These are phyloP conservation scores for Loxodonta africana DNA, from an alignment of 2,113 vertebrate genomes.

Conservation along the genomic window DNA sequence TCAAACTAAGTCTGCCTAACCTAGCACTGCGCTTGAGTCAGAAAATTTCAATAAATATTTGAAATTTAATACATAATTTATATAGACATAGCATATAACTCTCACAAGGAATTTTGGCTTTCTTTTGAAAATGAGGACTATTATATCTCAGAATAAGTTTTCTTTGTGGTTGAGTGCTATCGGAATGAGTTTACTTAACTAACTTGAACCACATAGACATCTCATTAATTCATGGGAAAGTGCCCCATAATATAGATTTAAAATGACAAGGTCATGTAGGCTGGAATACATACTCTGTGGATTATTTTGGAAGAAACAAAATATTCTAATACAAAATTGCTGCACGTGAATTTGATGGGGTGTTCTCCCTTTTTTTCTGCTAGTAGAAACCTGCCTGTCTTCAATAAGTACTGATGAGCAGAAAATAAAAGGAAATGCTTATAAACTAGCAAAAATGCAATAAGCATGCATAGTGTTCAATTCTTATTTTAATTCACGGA, in stretches of 20 bases:
- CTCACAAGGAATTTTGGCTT: not conserved
- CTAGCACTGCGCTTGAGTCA: not conserved
- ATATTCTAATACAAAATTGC: conserved; percentile 15
- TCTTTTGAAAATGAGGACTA: not conserved
- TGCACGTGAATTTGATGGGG: not conserved
- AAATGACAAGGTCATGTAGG: not conserved
- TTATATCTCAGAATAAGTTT: not conserved
- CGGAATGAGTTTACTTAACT: conserved; percentile 34
- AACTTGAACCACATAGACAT: not conserved
- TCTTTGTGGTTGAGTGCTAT: not conserved
- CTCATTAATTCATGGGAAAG: not conserved
- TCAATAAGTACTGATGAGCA: conserved; percentile 8
- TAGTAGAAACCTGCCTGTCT: conserved; percentile 24
- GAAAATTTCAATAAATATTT: conserved; percentile 9
- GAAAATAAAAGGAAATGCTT: conserved; percentile 51
- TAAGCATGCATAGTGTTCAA: conserved; percentile 23
- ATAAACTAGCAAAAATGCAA: conserved; percentile 51
- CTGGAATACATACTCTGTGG: not conserved
- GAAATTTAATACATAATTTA: conserved; percentile 15
- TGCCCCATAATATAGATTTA: not conserved
- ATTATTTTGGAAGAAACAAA: conserved; percentile 41
- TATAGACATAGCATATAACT: not conserved
- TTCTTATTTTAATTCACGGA: conserved; percentile 51
- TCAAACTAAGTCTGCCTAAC: not conserved
- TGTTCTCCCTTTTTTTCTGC: conserved; percentile 65